Conservation (phyloP, 2,888 invertebrate genomes). For the Drosophila aldrichi region DNA sequence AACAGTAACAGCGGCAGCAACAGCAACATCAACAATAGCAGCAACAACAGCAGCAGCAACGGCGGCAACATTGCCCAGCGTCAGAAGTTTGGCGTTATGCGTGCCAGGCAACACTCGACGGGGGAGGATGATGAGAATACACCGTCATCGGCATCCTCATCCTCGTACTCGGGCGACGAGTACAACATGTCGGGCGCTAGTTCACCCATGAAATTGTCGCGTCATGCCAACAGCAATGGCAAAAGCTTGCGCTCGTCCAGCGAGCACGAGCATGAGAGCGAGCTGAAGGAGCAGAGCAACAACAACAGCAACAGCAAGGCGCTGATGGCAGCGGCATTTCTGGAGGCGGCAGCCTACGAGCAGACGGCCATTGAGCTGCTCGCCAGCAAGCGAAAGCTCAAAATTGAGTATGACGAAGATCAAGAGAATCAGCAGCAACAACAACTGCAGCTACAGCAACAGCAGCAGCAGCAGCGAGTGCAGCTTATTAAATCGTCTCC, state of each 20-base stretch:
- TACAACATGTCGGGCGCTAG: slow-evolving; percentile 58
- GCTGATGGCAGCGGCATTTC: slow-evolving; percentile 80
- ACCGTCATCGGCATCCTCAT: slow-evolving; percentile 81
- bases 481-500: slow-evolving; percentile 86
- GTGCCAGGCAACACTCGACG: slow-evolving; percentile 79
- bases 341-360: slow-evolving; percentile 67
- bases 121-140: slow-evolving; percentile 83
- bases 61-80: slow-evolving; percentile 40
- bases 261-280: slow-evolving; percentile 33
- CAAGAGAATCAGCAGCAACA: slow-evolving; percentile 74
- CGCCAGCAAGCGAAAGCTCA: slow-evolving; percentile 74
- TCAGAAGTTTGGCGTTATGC: slow-evolving; percentile 63
- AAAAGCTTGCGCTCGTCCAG: slow-evolving; percentile 51
- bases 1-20: slow-evolving; percentile 34
- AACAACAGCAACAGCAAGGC: slow-evolving; percentile 75
- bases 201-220: slow-evolving; percentile 74
- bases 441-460: slow-evolving; percentile 59
- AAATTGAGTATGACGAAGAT: slow-evolving; percentile 74
- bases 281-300: slow-evolving; percentile 40
- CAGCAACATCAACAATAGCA: slow-evolving; percentile 18
- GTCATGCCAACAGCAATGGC: slow-evolving; percentile 57
- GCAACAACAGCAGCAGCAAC: slow-evolving; percentile 25
- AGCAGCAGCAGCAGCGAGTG: slow-evolving; percentile 78
- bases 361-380: slow-evolving; percentile 74
- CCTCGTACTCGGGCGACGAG: slow-evolving; percentile 71